Conservation (phyloP, 2,113 vertebrate genomes). For the Loxodonta africana region DNA sequence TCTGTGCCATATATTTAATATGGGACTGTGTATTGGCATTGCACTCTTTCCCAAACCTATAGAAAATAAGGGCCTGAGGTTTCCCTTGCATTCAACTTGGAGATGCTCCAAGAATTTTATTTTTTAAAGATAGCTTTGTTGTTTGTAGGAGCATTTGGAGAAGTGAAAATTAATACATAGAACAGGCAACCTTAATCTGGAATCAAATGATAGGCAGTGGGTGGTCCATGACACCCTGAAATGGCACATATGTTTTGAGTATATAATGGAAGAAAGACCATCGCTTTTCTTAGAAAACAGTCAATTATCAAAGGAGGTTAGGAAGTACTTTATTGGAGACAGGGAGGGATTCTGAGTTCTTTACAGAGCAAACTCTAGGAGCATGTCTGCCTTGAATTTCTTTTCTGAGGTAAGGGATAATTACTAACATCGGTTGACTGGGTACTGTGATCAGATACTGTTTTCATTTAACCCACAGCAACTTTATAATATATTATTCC, state of each 20-base stretch:
- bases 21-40: not conserved
- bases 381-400: not conserved
- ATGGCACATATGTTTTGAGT: not conserved
- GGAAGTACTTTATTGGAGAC: not conserved
- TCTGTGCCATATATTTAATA: not conserved
- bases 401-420: constrained; percentile 32
- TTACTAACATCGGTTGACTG: constrained; percentile 15
- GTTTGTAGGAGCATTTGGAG: constrained; percentile 23
- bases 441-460: not conserved
- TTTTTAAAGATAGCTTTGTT: constrained; percentile 12
- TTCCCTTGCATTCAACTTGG: not conserved
- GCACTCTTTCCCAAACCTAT: not conserved
- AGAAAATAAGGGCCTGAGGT: not conserved
- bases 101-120: not conserved
- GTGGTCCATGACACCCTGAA: not conserved
- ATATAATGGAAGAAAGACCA: not conserved
- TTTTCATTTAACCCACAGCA: constrained; percentile 46
- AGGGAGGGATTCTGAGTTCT: not conserved
- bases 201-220: not conserved
- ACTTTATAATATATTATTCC: not conserved
- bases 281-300: constrained; percentile 33
- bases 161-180: constrained; percentile 30
- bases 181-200: not conserved
- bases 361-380: not conserved
- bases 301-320: not conserved